Evolutionary conservation across 2,113 vertebrate genomes (phyloP).

Genomic region (Vidua chalybeata): DNA sequence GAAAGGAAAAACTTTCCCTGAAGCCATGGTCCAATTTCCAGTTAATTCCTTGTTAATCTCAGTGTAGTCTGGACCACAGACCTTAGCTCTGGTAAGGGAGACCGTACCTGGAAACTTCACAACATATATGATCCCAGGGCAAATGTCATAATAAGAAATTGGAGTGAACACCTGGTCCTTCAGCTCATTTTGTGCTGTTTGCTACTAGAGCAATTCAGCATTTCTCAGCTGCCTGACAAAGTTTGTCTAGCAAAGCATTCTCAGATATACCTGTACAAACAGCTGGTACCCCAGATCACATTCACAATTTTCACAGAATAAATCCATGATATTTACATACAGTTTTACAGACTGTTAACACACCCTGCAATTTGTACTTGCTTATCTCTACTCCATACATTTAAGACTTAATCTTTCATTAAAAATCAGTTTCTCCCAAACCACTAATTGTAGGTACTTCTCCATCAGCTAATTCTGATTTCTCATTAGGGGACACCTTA

Average conservation of each 20-base stretch:
- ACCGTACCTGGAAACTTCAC: neutral
- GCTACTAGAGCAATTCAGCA: neutral
- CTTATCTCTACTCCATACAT: neutral
- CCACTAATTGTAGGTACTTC: neutral
- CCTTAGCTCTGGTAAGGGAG: neutral
- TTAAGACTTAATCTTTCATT: neutral
- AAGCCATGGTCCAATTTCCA: neutral
- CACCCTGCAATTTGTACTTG: neutral
- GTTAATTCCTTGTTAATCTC: neutral
- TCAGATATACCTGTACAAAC: neutral
- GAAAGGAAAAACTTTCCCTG: neutral
- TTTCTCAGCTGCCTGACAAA: neutral
- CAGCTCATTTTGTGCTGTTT: neutral
- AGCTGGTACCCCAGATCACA: neutral
- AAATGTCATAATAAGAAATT: neutral
- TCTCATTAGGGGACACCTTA: neutral
- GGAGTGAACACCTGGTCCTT: neutral
- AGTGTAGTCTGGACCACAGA: neutral
- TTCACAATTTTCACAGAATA: neutral
- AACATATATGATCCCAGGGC: neutral
- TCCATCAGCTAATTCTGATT: neutral
- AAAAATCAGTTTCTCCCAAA: neutral
- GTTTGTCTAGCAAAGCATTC: neutral
- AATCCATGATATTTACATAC: neutral
- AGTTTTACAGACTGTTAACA: neutral